phyloP scores from a whole-genome alignment of 2,888 invertebrate species.

The Venusia cambrica region DNA sequence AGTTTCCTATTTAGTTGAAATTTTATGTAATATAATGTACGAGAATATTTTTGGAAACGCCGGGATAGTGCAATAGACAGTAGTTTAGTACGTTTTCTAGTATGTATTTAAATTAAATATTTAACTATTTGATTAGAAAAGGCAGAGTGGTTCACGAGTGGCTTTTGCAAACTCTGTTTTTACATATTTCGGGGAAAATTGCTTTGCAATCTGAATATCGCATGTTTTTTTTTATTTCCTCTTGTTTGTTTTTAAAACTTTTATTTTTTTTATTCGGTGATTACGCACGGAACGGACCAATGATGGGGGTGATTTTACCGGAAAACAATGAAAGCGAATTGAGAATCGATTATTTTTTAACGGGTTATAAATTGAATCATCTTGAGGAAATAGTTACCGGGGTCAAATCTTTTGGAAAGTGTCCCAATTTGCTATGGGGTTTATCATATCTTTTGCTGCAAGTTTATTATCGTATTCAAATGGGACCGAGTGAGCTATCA shows the following conservation, averaged over 20 bases:
- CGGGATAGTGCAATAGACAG: constrained; percentile 78
- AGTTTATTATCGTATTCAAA: too few species aligned
- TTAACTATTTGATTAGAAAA: constrained; percentile 26
- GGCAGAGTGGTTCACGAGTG: constrained; percentile 26
- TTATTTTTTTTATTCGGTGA: constrained; percentile 15
- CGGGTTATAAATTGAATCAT: constrained; percentile 2
- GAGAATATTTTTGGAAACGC: constrained; percentile 65
- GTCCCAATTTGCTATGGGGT: too few species aligned
- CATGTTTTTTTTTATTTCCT: constrained; percentile 13
- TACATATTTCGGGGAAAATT: constrained; percentile 5
- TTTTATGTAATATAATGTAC: constrained; percentile 44
- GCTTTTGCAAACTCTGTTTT: constrained; percentile 24
- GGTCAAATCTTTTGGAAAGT: constrained; percentile 17
- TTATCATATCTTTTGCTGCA: too few species aligned
- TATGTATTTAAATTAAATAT: constrained; percentile 26
- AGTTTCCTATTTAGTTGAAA: constrained; percentile 43
- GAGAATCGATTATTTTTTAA: constrained; percentile 15
- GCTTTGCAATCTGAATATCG: constrained; percentile 5
- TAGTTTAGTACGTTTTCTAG: constrained; percentile 53
- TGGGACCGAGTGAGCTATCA: too few species aligned
- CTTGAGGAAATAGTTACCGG: too few species aligned
- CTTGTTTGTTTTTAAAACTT: constrained; percentile 9
- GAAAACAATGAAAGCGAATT: constrained; percentile 13
- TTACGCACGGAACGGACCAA: constrained; percentile 31
- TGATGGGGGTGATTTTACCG: constrained; percentile 20